Conservation (phyloP, 35 echinoderm and acorn worm species). For the Ophioderma brevispina region DNA sequence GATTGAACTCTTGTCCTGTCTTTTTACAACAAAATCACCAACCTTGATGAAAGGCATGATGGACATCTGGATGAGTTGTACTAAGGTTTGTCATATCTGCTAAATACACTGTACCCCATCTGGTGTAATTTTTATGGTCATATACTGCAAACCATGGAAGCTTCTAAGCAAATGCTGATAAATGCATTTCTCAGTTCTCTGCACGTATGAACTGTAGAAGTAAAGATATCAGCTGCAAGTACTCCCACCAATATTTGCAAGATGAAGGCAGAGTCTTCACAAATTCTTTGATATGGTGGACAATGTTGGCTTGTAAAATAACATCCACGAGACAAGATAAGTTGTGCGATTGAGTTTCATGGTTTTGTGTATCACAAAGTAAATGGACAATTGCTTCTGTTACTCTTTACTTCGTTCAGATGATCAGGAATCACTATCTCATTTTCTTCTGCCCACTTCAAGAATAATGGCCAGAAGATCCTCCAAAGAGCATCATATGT, state of each 20-base stretch:
- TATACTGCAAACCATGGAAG: slow-evolving; percentile 33
- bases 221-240: too few species aligned
- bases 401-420: too few species aligned
- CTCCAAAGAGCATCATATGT: too few species aligned
- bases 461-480: neutral
- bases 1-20: neutral
- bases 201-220: slow-evolving; percentile 20
- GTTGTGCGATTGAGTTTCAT: neutral
- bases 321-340: neutral
- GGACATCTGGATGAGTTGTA: too few species aligned
- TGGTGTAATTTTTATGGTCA: slow-evolving; percentile 2
- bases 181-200: slow-evolving; percentile 23
- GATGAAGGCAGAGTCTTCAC: neutral
- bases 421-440: too few species aligned
- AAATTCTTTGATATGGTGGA: neutral
- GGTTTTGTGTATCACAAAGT: neutral
- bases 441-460: neutral
- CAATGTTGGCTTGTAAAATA: neutral
- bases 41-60: neutral
- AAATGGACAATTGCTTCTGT: neutral
- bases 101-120: slow-evolving; percentile 7
- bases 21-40: slow-evolving; percentile 1
- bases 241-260: neutral
- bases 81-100: neutral
- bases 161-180: slow-evolving; percentile 9